These are phyloP conservation scores for Rhagonycha lutea DNA, from an alignment of 2,888 invertebrate species.

Conservation along the genomic window DNA sequence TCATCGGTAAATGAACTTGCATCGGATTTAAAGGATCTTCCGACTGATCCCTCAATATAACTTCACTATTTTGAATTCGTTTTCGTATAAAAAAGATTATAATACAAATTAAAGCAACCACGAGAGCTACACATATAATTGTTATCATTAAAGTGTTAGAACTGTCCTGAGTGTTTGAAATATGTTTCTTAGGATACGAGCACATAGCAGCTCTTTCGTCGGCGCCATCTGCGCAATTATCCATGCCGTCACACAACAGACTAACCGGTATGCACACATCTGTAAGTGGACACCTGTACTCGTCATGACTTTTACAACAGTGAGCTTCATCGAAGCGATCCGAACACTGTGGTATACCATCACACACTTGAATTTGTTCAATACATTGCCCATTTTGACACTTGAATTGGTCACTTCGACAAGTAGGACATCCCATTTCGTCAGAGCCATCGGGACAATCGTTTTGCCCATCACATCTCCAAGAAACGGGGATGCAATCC, in stretches of 20 bases:
- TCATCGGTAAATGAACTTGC: constrained; percentile 46
- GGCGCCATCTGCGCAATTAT: constrained; percentile 79
- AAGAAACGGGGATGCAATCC: constrained; percentile 71
- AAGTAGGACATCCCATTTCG: constrained; percentile 74
- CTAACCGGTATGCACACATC: constrained; percentile 72
- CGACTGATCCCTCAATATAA: constrained; percentile 62
- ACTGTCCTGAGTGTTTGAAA: constrained; percentile 39
- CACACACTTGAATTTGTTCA: constrained; percentile 39
- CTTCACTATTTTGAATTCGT: constrained; percentile 37
- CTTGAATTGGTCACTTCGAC: constrained; percentile 70
- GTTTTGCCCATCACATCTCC: constrained; percentile 79
- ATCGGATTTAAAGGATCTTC: constrained; percentile 68
- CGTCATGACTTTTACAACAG: constrained; percentile 66
- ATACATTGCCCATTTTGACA: constrained; percentile 57
- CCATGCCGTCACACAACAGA: constrained; percentile 75
- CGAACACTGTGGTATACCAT: constrained; percentile 61
- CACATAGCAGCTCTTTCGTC: constrained; percentile 76
- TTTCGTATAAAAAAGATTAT: constrained; percentile 41
- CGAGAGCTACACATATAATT: constrained; percentile 60
- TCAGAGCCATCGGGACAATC: constrained; percentile 87
- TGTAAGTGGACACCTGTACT: constrained; percentile 74
- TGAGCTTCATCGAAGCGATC: constrained; percentile 72
- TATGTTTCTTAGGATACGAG: constrained; percentile 55
- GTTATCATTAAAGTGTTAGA: constrained; percentile 53
- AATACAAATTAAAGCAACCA: constrained; percentile 57